Conservation (phyloP, 2,888 invertebrate species). For the Spodoptera exigua region DNA sequence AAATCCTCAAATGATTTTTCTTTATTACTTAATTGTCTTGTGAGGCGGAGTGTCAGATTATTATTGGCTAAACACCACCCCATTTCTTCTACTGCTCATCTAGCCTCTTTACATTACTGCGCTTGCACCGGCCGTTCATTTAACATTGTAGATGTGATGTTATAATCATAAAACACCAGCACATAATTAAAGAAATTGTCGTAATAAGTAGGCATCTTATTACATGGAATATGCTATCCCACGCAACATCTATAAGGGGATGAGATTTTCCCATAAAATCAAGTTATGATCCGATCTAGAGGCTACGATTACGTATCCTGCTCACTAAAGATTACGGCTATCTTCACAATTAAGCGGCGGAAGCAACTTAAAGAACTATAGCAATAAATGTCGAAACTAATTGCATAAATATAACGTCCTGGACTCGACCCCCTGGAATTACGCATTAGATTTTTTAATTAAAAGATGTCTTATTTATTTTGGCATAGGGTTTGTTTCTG, state of each 20-base stretch:
- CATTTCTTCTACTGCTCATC: too few species aligned
- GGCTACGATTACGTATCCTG: conserved; percentile 50
- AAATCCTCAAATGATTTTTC: too few species aligned
- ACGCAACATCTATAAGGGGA: conserved; percentile 36
- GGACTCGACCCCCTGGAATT: conserved; percentile 10
- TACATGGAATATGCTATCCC: conserved; percentile 35
- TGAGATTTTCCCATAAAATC: conserved; percentile 42
- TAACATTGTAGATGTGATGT: too few species aligned
- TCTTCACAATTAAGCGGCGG: conserved; percentile 53
- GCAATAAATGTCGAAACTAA: conserved; percentile 46
- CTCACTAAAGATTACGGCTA: conserved; percentile 36
- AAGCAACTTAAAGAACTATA: conserved; percentile 43
- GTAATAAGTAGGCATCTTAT: conserved; percentile 15
- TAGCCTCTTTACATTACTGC: too few species aligned
- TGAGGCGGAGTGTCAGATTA: too few species aligned
- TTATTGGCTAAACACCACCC: too few species aligned
- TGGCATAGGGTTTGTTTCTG: too few species aligned
- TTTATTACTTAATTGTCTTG: too few species aligned
- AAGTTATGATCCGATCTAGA: conserved; percentile 53
- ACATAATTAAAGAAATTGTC: background rate
- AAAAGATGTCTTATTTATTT: too few species aligned
- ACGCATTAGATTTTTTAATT: background rate
- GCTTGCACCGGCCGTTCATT: too few species aligned
- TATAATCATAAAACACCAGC: background rate
- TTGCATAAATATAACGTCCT: conserved; percentile 32